These are phyloP conservation scores for Hyposoter didymator DNA, from an alignment of 2,888 invertebrate species.

Conservation along the genomic window DNA sequence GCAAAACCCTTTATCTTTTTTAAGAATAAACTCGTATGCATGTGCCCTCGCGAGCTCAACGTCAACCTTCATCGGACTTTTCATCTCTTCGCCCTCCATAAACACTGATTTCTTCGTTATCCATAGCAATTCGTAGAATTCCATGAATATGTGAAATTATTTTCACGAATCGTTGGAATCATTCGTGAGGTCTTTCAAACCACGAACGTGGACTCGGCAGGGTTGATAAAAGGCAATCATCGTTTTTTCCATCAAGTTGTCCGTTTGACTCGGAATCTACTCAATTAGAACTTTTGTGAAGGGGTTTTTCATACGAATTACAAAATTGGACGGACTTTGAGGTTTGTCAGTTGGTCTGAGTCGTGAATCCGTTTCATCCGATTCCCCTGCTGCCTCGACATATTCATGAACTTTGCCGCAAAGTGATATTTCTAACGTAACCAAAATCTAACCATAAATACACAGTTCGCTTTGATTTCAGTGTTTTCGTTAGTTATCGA, in stretches of 20 bases:
- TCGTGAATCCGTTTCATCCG: background rate
- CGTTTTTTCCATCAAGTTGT: background rate
- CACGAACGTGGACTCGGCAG: background rate
- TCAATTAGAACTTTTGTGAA: background rate
- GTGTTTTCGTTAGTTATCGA: background rate
- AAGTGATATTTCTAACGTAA: too few species aligned
- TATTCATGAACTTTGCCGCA: background rate
- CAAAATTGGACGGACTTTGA: background rate
- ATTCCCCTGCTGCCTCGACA: background rate
- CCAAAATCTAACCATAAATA: background rate
- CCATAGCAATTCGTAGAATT: background rate
- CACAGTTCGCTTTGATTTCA: background rate
- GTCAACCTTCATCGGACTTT: background rate
- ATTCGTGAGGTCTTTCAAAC: too few species aligned
- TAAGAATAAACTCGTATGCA: background rate
- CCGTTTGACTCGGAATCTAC: background rate
- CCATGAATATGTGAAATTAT: background rate
- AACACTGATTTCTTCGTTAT: background rate
- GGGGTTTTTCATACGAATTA: background rate
- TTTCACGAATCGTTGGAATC: background rate
- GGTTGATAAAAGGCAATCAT: background rate
- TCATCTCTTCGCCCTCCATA: background rate
- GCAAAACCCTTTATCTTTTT: conserved; percentile 13
- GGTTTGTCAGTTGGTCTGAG: background rate
- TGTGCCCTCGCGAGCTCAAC: background rate